A percentile compares a stretch with the other conserved stretches of the same genome.
Evolutionary conservation across 1,140 invertebrate genomes (phyloP).

Genomic region (Drosophila bocqueti): DNA sequence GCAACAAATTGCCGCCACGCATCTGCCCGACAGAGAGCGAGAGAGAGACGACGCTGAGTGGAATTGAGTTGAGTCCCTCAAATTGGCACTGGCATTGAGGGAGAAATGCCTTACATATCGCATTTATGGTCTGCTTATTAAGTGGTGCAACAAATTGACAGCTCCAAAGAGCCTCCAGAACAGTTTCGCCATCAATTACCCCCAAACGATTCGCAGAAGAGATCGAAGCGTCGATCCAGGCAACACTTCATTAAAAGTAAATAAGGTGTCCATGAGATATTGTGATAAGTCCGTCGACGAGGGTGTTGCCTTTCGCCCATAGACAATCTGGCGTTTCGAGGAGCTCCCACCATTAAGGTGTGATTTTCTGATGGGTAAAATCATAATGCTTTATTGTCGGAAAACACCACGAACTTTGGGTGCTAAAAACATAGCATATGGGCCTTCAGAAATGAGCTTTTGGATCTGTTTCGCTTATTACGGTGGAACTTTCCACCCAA

Average conservation of each 20-base stretch:
- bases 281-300: slow-evolving; percentile 36
- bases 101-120: slow-evolving; percentile 64
- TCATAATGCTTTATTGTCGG: not conserved
- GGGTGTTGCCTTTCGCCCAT: slow-evolving; percentile 18
- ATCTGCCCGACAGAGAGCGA: slow-evolving; percentile 43
- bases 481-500: not conserved
- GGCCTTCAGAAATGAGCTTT: not conserved
- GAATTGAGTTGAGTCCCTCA: slow-evolving; percentile 64
- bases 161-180: slow-evolving; percentile 36
- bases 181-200: slow-evolving; percentile 61
- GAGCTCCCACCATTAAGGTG: not conserved
- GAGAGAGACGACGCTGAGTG: slow-evolving; percentile 17
- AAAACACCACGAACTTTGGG: not conserved
- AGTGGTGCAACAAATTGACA: slow-evolving; percentile 69
- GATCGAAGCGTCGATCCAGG: slow-evolving; percentile 7
- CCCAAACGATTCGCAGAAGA: slow-evolving; percentile 39
- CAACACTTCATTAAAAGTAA: slow-evolving; percentile 78
- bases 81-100: slow-evolving; percentile 57
- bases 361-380: not conserved
- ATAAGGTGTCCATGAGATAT: slow-evolving; percentile 67
- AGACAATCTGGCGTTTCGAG: slow-evolving; percentile 1
- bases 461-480: not conserved
- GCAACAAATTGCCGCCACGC: slow-evolving; percentile 72
- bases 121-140: slow-evolving; percentile 68
- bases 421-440: not conserved